Conservation (phyloP, 2,113 vertebrate genomes). For the Clarias gariepinus region DNA sequence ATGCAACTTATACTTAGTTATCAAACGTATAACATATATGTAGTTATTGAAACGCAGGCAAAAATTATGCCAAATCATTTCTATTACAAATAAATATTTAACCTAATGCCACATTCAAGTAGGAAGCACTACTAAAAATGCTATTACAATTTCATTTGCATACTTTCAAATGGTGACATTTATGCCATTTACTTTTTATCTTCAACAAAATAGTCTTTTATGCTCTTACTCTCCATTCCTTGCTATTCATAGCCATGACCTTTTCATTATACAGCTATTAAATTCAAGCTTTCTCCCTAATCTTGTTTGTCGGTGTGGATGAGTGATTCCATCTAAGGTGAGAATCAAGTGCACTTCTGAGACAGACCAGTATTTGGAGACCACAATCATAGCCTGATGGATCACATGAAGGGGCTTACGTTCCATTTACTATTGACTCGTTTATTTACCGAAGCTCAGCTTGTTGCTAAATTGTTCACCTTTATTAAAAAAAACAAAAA, state of each 20-base stretch:
- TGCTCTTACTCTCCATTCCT: neutral
- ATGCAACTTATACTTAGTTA: neutral
- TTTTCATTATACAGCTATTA: conserved; percentile 47
- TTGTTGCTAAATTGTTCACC: neutral
- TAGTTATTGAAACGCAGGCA: neutral
- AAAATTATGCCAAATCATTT: neutral
- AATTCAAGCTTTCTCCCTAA: conserved; percentile 24
- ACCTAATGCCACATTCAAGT: neutral
- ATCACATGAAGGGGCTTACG: neutral
- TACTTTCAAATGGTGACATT: conserved; percentile 33
- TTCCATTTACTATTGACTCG: neutral
- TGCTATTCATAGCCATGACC: conserved; percentile 38
- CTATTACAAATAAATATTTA: neutral
- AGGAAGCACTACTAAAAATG: neutral
- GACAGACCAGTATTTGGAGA: conserved; percentile 1
- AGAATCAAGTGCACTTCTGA: conserved; percentile 21
- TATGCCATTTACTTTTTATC: conserved; percentile 31
- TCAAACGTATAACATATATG: too few relatives aligned
- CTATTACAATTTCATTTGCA: conserved; percentile 4
- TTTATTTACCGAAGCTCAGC: neutral
- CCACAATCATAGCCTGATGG: neutral
- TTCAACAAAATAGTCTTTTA: conserved; percentile 31
- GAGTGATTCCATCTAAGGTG: conserved; percentile 33
- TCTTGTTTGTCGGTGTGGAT: conserved; percentile 22
- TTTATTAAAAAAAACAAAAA: neutral